Base-by-base conservation (phyloP, 2,797 vertebrate genomes). In the Hafferia zeledoni region DNA sequence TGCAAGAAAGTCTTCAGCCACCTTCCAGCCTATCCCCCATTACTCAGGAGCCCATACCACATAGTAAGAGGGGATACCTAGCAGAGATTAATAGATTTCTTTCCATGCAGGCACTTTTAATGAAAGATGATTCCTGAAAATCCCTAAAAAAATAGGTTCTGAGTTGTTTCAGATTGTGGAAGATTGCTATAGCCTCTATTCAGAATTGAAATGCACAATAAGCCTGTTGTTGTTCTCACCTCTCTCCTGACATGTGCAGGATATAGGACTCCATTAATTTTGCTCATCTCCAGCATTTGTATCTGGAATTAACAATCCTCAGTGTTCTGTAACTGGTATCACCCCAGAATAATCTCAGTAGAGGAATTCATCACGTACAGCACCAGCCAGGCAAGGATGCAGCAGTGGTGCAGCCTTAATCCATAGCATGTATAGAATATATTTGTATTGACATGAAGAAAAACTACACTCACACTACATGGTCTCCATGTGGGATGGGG, bases 391-490 rank as follows among this genome's bases (percentile, higher is more conserved):
- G 69, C 56, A 81, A 78, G 47, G 61, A 30, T 19, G n/a, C 4
- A 4, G 3, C 49, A 10, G 46, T 3, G 16, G 17, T 14, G 19
- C 3, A 39, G 59, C 28, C 20, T 41, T 31, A 46, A 24, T 18
- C 52, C 13, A 10, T 2, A 56, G 27, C 50, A 84, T 1, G 30
- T 20, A 53, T 20, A 53, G 0, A 30, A 87, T 9, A 17, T 5
- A 19, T 77, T 39, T 0, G 0, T 30, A 41, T 1, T 35, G 59
- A 65, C 35, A 25, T 4, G 12, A 70, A 33, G 50, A n/a, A 56
- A 71, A 89, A 59, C 46, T 44, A 0, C 2, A 1, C 23, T 44
- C 5, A 0, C 1, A 1, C 44, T 33, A 3, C 7, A 12, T 2
- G 2, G 10, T 3, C 44, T 82, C 37, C 13, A 1, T 1, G 5